These are phyloP conservation scores for Axis porcinus DNA, from an alignment of 2,113 vertebrate species.

Conservation along the genomic window DNA sequence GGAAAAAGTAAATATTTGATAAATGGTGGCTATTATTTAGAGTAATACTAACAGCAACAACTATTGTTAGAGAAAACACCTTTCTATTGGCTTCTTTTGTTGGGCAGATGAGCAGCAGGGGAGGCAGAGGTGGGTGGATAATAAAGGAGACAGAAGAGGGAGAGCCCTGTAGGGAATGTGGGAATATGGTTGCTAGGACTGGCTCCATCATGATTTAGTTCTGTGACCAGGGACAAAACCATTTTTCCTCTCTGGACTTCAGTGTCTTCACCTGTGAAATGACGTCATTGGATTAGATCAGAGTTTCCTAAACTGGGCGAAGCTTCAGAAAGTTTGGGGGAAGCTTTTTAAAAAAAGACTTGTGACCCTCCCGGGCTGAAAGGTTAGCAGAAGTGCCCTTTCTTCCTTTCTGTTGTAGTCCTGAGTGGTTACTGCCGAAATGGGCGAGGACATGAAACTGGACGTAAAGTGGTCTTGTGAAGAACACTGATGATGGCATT, in stretches of 20 bases:
- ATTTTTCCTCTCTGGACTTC: neutral
- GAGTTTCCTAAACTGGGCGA: neutral
- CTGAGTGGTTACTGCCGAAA: neutral
- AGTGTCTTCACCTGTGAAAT: neutral
- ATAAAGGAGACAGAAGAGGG: neutral
- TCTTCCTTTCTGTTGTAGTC: neutral
- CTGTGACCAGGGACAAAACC: neutral
- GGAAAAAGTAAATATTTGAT: neutral
- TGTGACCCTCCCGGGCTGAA: neutral
- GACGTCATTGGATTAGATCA: neutral
- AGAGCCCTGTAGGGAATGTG: neutral
- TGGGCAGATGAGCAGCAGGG: neutral
- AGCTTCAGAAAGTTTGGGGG: neutral
- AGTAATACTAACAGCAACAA: neutral
- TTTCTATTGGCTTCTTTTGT: neutral
- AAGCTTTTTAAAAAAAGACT: neutral
- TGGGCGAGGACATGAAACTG: fast-evolving
- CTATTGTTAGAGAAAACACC: neutral
- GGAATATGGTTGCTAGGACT: neutral
- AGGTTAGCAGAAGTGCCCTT: neutral
- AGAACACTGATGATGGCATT: neutral
- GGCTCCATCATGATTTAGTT: neutral
- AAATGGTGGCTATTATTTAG: neutral
- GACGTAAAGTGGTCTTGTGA: neutral
- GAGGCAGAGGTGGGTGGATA: fast-evolving